Percentiles rank a stretch among this genome's conserved stretches.
phyloP scores from a whole-genome alignment of 2,797 vertebrate genomes.

The Neopelma chrysocephalum region DNA sequence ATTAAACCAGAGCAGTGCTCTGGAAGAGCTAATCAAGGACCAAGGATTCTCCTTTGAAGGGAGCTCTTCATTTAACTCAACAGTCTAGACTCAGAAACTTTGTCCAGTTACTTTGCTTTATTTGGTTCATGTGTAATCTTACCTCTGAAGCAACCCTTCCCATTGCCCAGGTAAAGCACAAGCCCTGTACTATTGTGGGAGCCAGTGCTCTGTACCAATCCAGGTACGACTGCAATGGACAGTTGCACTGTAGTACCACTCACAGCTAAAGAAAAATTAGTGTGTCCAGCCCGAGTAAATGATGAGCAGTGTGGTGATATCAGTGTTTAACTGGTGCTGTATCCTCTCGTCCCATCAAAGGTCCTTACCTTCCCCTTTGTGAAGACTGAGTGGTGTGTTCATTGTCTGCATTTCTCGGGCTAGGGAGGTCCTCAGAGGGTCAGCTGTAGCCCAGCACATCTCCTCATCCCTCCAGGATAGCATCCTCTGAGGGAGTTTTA shows the following conservation, averaged over 20 bases:
- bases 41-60: neutral
- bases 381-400: neutral
- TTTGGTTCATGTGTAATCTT: neutral
- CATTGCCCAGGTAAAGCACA: neutral
- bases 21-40: neutral
- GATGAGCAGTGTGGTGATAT: neutral
- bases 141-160: neutral
- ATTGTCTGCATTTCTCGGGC: neutral
- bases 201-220: neutral
- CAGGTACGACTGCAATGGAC: neutral
- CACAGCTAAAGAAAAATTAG: neutral
- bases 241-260: neutral
- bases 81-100: neutral
- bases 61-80: neutral
- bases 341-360: neutral
- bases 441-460: neutral
- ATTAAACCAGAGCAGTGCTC: neutral
- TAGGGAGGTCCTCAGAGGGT: neutral
- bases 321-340: neutral
- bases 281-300: neutral
- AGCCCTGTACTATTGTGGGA: neutral
- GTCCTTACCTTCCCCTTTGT: neutral
- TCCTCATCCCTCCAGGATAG: neutral
- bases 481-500: neutral
- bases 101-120: neutral